Evolutionary conservation across 2,113 vertebrate species (phyloP).

Genomic region (Pelobates fuscus): DNA sequence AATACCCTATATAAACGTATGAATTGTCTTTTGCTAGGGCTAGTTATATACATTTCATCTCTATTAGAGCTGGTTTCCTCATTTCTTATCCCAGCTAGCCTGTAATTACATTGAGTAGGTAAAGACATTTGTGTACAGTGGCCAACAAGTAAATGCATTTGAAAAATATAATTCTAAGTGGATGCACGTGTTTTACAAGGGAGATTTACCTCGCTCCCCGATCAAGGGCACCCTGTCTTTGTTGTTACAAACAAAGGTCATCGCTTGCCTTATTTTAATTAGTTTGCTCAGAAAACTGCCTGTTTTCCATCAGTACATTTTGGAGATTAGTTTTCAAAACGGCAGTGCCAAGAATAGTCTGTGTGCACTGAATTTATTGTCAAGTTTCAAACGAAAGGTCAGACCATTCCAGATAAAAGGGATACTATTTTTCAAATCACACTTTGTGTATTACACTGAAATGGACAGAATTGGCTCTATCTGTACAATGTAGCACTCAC

Average conservation of each 20-base stretch:
- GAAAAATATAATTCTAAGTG: constrained; percentile 56
- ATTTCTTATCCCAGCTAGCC: constrained; percentile 11
- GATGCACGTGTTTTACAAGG: constrained; percentile 50
- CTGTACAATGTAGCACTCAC: constrained; percentile 62
- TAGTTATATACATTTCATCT: not conserved
- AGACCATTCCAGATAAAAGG: constrained; percentile 77
- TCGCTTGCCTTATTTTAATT: constrained; percentile 79
- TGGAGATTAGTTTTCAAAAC: constrained; percentile 80
- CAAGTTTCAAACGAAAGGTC: constrained; percentile 79
- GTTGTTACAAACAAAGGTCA: constrained; percentile 79
- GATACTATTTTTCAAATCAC: constrained; percentile 74
- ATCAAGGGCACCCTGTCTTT: constrained; percentile 73
- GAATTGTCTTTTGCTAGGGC: not conserved
- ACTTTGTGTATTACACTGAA: constrained; percentile 66
- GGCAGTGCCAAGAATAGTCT: constrained; percentile 78
- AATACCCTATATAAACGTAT: no score
- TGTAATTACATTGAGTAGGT: constrained; percentile 23
- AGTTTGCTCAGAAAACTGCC: constrained; percentile 80
- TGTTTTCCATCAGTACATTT: constrained; percentile 83
- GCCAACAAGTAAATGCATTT: constrained; percentile 53
- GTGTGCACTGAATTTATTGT: constrained; percentile 75
- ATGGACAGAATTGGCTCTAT: constrained; percentile 63
- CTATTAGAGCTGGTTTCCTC: not conserved
- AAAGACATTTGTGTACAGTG: constrained; percentile 27
- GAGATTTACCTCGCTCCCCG: constrained; percentile 63